Evolutionary conservation across 2,888 invertebrate genomes (phyloP).

Genomic region (Amiota communis): DNA sequence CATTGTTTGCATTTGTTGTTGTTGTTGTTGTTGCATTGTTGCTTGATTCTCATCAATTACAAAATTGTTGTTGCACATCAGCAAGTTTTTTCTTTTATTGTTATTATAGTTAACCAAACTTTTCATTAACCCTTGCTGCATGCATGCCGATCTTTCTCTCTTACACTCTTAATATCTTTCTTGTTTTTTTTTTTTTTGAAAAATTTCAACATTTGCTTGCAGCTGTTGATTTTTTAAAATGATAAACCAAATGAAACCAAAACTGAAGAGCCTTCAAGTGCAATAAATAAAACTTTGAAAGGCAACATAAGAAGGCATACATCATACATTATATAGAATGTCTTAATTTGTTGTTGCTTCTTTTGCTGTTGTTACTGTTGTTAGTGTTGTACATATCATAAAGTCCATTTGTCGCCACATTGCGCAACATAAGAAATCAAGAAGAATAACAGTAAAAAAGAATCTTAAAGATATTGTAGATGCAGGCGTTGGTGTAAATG

Average conservation of each 20-base stretch:
- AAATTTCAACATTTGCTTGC: background rate
- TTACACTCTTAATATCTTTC: background rate
- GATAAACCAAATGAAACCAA: background rate
- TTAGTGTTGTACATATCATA: background rate
- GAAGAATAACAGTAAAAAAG: background rate
- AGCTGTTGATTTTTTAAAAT: constrained; percentile 16
- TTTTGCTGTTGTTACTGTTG: background rate
- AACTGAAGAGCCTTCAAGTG: constrained; percentile 10
- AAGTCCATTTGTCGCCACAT: constrained; percentile 59
- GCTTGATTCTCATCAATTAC: background rate
- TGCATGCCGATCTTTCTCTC: no score
- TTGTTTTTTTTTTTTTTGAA: constrained; percentile 1
- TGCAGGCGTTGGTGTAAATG: constrained; percentile 24
- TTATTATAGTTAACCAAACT: constrained; percentile 1
- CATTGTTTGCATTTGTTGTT: constrained; percentile 1
- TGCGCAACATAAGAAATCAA: constrained; percentile 35
- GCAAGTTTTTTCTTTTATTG: background rate
- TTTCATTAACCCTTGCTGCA: background rate
- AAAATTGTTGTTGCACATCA: background rate
- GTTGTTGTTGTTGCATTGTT: constrained; percentile 4
- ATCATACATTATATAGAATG: no score
- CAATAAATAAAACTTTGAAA: constrained; percentile 23
- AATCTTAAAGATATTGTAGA: background rate
- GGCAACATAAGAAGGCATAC: background rate
- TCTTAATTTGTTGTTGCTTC: background rate